Percentiles rank a stretch among this genome's conserved stretches.
Evolutionary conservation across 2,888 invertebrate genomes (phyloP).

Genomic region (Schrankia costaestrigalis): DNA sequence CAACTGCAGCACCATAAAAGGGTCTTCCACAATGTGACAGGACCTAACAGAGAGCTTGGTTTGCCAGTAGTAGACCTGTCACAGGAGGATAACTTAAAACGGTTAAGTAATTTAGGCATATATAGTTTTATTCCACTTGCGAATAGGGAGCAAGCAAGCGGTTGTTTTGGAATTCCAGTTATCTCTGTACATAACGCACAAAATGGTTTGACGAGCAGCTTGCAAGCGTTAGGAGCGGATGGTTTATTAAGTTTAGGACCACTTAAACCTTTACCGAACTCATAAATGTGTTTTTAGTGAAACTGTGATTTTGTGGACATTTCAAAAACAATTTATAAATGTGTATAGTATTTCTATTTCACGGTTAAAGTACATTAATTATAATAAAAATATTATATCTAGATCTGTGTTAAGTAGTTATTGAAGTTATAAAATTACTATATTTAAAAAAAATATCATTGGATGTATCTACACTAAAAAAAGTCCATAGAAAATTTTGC

Average conservation of each 20-base stretch:
- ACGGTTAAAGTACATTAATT: background rate
- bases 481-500: too few species aligned
- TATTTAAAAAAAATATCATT: too few species aligned
- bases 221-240: slow-evolving; percentile 85
- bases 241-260: slow-evolving; percentile 87
- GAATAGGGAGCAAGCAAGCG: slow-evolving; percentile 81
- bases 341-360: background rate
- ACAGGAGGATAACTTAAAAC: slow-evolving; percentile 83
- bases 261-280: slow-evolving; percentile 80
- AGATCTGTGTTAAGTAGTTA: background rate
- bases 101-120: slow-evolving; percentile 84
- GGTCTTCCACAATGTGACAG: slow-evolving; percentile 69
- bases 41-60: slow-evolving; percentile 82
- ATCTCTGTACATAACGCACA: slow-evolving; percentile 83
- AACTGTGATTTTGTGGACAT: slow-evolving; percentile 5
- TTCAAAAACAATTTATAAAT: slow-evolving; percentile 1
- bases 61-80: slow-evolving; percentile 87
- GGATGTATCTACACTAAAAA: too few species aligned
- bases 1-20: slow-evolving; percentile 83
- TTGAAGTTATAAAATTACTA: too few species aligned
- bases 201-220: slow-evolving; percentile 78
- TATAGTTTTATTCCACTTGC: slow-evolving; percentile 87
- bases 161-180: slow-evolving; percentile 86
- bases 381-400: too few species aligned
- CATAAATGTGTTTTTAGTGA: too few species aligned